phyloP scores from a whole-genome alignment of 2,888 invertebrate genomes.

The Nephrotoma flavescens region DNA sequence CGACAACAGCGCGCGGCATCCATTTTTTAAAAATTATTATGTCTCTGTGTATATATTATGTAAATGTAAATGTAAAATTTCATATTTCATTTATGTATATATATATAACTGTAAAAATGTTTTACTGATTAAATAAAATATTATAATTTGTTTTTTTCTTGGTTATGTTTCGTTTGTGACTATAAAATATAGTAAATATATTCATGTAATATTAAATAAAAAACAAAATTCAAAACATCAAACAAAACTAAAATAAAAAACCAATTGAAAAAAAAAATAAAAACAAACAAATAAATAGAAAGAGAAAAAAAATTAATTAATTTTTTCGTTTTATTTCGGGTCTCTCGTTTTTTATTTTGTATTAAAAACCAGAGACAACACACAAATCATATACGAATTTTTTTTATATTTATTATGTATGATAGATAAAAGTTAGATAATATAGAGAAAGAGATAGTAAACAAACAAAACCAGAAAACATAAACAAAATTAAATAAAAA shows the following conservation, averaged over 20 bases:
- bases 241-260: not conserved
- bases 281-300: not conserved
- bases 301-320: not conserved
- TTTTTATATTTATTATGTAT: not conserved
- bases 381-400: not conserved
- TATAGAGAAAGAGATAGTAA: not conserved
- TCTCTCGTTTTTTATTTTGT: not conserved
- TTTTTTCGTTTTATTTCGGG: not conserved
- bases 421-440: not conserved
- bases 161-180: not conserved
- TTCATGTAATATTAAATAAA: not conserved
- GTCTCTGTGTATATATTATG: not conserved
- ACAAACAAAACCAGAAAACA: not conserved
- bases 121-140: not conserved
- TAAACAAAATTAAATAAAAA: not conserved
- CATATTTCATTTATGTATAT: not conserved
- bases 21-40: not conserved
- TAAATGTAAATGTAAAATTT: not conserved
- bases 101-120: not conserved
- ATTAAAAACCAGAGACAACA: not conserved
- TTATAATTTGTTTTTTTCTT: not conserved
- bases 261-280: not conserved
- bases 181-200: not conserved
- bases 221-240: not conserved
- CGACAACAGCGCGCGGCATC: not conserved